Evolutionary conservation across 2,797 vertebrate species (phyloP), one percentile per base, ranked within the genome.

Genomic region (Thunnus albacares): DNA sequence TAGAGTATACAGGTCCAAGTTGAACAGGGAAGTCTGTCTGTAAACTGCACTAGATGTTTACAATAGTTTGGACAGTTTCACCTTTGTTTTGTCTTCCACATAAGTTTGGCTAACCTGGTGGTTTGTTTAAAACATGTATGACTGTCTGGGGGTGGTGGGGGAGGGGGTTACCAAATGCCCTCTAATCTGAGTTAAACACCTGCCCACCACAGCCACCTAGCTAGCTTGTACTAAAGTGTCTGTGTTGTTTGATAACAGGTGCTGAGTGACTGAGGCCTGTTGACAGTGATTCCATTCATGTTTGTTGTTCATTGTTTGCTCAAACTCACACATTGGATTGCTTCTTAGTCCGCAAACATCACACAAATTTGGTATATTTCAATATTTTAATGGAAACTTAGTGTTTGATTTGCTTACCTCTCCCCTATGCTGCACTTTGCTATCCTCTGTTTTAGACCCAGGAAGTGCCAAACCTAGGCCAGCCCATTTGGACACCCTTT

Each of bases 381-480:
- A 35, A 58, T 10, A n/a, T 20, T 2, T 51, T 9, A 51, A 20
- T 51, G 7, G 20, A 51, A 59, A 14, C 2, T 59, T 58, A 14
- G 18, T 55, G 22, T 62, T 61, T 66, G 18, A 18, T 52, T 60
- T 20, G 8, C 67, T 83, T 74, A 76, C 67, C 63, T 64, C 9
- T 51, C 18, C n/a, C 47, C 22, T 53, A 64, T 17, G 17, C 15
- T 20, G 18, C 56, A 51, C 66, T 18, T 58, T 3, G 24, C n/a
- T 24, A 33, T 3, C 45, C 20, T 59, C 43, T 33, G 56, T 2
- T 71, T 75, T 51, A 59, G n/a, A 78, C 0, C 13, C 58, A 81
- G 67, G 75, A 75, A 81, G 66, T 69, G 49, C 4, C 63, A 81
- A 86, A 79, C 66, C 24, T 15, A 56, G 0, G 11, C 20, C 2